Percentiles rank a stretch among this genome's conserved stretches.
These are phyloP conservation scores for Melanotaenia boesemani DNA, from an alignment of 2,797 vertebrate species.

Conservation along the genomic window DNA sequence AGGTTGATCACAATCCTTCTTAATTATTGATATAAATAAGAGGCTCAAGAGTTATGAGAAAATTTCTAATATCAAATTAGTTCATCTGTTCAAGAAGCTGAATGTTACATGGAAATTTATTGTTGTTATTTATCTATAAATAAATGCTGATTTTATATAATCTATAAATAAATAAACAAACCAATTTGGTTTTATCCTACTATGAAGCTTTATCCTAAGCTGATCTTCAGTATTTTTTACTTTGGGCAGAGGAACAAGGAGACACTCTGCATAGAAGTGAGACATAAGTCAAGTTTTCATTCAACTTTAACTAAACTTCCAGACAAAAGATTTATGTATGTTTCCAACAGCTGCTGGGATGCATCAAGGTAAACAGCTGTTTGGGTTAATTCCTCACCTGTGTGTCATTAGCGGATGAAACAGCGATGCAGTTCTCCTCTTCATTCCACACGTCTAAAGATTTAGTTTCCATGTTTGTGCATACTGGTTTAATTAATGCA, in stretches of 20 bases:
- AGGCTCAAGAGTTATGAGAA: not conserved
- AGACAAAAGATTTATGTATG: not conserved
- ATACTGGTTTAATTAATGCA: not conserved
- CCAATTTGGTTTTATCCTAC: not conserved
- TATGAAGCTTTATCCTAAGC: not conserved
- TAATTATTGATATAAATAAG: not conserved
- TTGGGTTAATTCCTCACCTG: not conserved
- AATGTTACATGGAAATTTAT: not conserved
- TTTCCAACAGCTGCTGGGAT: not conserved
- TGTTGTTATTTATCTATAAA: not conserved
- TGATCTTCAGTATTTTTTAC: not conserved
- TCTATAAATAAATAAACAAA: too few relatives aligned
- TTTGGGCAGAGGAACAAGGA: not conserved
- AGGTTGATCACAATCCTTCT: not conserved
- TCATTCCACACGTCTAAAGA: not conserved
- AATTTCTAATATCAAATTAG: too few relatives aligned
- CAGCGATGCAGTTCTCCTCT: not conserved
- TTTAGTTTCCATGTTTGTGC: not conserved
- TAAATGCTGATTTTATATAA: not conserved
- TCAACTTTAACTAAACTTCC: not conserved
- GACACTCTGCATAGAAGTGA: not conserved
- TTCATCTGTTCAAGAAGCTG: not conserved
- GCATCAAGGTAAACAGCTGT: constrained; percentile 14
- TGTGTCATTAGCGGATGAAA: constrained; percentile 6
- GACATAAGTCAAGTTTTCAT: not conserved